Evolutionary conservation across 2,888 invertebrate genomes (phyloP).

Genomic region (Tipula vernalis): DNA sequence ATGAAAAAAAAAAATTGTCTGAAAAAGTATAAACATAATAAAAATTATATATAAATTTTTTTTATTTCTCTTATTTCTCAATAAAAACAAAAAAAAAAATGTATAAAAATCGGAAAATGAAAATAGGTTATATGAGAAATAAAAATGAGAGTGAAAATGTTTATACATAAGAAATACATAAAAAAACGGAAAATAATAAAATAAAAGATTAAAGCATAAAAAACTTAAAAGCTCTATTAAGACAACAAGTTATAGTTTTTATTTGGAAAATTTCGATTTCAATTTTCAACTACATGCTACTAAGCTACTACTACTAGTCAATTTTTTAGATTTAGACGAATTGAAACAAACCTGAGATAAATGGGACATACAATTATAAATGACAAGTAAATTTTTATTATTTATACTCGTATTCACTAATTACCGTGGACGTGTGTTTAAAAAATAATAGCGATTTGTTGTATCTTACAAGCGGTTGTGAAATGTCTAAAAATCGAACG

Average conservation of each 20-base stretch:
- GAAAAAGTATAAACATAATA: slow-evolving; percentile 4
- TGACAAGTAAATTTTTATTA: no score
- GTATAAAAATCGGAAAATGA: not conserved
- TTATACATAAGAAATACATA: not conserved
- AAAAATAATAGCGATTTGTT: no score
- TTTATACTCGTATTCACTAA: no score
- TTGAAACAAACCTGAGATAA: no score
- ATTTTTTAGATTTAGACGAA: no score
- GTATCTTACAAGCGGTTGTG: no score
- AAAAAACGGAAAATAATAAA: not conserved
- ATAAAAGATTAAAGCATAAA: slow-evolving; percentile 4
- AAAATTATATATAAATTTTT: not conserved
- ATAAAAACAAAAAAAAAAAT: not conserved
- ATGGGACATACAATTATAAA: no score
- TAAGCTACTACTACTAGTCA: no score
- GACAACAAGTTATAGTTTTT: not conserved
- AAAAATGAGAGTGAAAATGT: slow-evolving; percentile 4
- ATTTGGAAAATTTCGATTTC: not conserved
- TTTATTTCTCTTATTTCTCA: not conserved
- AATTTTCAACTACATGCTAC: not conserved
- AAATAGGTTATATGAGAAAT: not conserved
- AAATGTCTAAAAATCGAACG: no score
- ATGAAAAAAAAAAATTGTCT: not conserved
- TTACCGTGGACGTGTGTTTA: no score
- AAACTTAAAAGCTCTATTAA: not conserved